Percentiles rank a stretch among this genome's conserved stretches.
phyloP scores from a whole-genome alignment of 1,140 invertebrate species.

The Platyscapa corneri region DNA sequence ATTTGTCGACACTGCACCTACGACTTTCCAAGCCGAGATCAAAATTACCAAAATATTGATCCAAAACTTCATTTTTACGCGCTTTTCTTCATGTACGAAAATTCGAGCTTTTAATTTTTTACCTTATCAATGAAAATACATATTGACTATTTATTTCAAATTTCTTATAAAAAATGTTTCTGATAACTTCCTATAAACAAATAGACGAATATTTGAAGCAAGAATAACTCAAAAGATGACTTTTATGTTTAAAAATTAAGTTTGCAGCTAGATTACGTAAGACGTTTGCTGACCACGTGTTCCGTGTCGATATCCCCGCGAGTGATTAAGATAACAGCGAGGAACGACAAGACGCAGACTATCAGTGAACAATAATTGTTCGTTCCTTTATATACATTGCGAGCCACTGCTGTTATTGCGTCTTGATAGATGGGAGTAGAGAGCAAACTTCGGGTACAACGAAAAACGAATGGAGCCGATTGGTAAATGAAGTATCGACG shows the following conservation, averaged over 20 bases:
- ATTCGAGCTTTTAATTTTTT: background rate
- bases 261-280: slow-evolving; percentile 1
- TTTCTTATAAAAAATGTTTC: background rate
- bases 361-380: slow-evolving; percentile 54
- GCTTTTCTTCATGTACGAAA: background rate
- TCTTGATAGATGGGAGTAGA: slow-evolving; percentile 28
- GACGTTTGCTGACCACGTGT: slow-evolving; percentile 20
- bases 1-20: background rate
- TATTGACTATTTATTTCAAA: background rate
- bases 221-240: background rate
- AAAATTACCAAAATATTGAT: background rate
- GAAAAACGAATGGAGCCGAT: background rate
- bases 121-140: background rate
- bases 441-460: slow-evolving; percentile 6
- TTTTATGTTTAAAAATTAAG: background rate
- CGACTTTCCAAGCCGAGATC: background rate
- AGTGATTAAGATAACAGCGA: slow-evolving; percentile 14
- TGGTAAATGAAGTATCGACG: background rate
- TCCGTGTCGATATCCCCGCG: slow-evolving; percentile 20
- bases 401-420: slow-evolving; percentile 28
- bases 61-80: background rate
- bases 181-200: no score
- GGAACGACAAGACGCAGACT: slow-evolving; percentile 39
- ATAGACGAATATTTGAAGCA: no score
- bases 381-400: slow-evolving; percentile 63